A percentile compares a stretch with the other conserved stretches of the same genome.
These are phyloP conservation scores for Brienomyrus longianalis DNA, from an alignment of 2,113 vertebrate genomes.

Conservation along the genomic window DNA sequence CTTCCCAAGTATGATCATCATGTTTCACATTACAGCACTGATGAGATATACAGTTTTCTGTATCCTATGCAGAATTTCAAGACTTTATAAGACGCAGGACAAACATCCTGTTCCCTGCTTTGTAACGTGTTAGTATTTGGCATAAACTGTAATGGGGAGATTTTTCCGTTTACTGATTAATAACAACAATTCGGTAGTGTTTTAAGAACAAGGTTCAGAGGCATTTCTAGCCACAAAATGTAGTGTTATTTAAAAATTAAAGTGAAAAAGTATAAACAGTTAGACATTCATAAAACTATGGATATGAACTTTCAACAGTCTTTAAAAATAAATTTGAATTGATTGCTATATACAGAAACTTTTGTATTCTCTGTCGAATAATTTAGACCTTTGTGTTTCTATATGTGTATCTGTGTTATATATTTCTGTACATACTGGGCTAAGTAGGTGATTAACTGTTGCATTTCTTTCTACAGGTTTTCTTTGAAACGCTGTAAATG, in stretches of 20 bases:
- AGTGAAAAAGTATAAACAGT: not conserved
- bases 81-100: not conserved
- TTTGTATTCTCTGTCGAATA: not conserved
- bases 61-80: not conserved
- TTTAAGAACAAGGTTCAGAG: not conserved
- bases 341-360: not conserved
- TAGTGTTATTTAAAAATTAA: not conserved
- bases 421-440: not conserved
- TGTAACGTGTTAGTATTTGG: not conserved
- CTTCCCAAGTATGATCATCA: not conserved
- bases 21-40: not conserved
- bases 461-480: conserved; percentile 33
- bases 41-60: not conserved
- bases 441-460: not conserved
- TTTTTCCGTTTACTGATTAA: not conserved
- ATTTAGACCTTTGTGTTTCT: not conserved
- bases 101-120: not conserved
- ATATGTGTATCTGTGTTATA: not conserved
- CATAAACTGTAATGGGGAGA: not conserved
- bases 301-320: not conserved
- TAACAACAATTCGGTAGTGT: not conserved
- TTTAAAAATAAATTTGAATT: not conserved
- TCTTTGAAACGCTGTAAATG: conserved; percentile 4
- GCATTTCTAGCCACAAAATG: not conserved
- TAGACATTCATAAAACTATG: not conserved